Conservation (phyloP, 2,797 vertebrate genomes). For the Phrynocephalus vlangalii region DNA sequence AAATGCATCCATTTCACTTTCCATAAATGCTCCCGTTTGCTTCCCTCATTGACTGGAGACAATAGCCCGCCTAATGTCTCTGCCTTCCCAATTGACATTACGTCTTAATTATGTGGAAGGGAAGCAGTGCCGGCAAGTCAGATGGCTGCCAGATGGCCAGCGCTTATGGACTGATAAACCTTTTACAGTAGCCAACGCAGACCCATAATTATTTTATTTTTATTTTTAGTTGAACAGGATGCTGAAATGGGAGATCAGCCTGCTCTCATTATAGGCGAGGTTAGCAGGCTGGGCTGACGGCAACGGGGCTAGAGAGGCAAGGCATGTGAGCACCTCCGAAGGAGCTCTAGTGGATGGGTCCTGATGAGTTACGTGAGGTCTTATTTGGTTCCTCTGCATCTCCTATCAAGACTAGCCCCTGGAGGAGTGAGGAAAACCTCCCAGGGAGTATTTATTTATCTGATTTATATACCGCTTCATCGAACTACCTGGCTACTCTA, state of each 20-base stretch:
- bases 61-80: constrained; percentile 70
- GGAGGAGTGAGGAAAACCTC: not conserved
- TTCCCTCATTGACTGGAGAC: constrained; percentile 72
- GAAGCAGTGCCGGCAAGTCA: constrained; percentile 61
- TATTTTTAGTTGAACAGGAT: constrained; percentile 21
- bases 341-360: constrained; percentile 20
- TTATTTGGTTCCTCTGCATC: constrained; percentile 5
- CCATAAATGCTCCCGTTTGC: constrained; percentile 69
- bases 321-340: constrained; percentile 3
- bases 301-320: not conserved
- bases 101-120: constrained; percentile 65
- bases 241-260: constrained; percentile 35
- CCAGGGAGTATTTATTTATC: no score
- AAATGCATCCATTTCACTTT: constrained; percentile 72
- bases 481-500: no score
- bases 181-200: constrained; percentile 59
- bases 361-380: not conserved
- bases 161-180: constrained; percentile 66
- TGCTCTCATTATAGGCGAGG: constrained; percentile 46
- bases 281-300: constrained; percentile 48
- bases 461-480: no score
- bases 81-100: constrained; percentile 64
- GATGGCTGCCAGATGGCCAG: constrained; percentile 67
- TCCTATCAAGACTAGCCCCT: not conserved
- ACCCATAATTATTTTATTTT: constrained; percentile 41